Evolutionary conservation across 2,113 vertebrate genomes (phyloP).

Genomic region (Chloebia gouldiae): DNA sequence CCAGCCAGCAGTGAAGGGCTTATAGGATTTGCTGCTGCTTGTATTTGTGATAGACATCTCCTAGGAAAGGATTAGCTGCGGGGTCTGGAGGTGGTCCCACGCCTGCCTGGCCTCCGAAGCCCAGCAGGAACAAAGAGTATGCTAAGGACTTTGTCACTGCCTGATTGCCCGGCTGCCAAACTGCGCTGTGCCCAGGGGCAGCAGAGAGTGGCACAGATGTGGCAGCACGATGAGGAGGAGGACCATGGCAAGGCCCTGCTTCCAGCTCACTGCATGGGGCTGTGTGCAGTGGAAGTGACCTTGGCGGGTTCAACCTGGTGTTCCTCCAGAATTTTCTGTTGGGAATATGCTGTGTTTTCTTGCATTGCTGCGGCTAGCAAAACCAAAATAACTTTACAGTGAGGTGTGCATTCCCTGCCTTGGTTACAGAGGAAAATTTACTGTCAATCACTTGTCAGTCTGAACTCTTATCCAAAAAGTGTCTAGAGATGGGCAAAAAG

Average conservation of each 20-base stretch:
- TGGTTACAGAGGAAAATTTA: background rate
- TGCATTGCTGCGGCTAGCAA: background rate
- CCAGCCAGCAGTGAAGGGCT: background rate
- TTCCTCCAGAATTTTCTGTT: background rate
- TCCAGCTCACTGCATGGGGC: background rate
- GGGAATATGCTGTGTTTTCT: background rate
- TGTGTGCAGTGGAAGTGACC: background rate
- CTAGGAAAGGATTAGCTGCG: slow-evolving; percentile 4
- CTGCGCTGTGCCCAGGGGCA: background rate
- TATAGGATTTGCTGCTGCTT: slow-evolving; percentile 9
- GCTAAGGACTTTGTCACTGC: background rate
- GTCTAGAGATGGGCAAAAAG: background rate
- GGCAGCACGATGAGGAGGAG: background rate
- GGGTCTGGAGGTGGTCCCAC: rapidly evolving
- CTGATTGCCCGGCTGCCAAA: rapidly evolving
- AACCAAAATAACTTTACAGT: background rate
- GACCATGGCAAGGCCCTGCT: rapidly evolving
- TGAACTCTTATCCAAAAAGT: background rate
- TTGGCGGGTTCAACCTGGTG: background rate
- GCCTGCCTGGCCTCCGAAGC: background rate
- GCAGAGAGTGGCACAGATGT: background rate
- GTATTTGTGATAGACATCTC: background rate
- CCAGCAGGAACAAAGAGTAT: background rate
- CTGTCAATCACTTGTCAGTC: background rate
- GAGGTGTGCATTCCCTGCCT: background rate